Evolutionary conservation across 2,888 invertebrate genomes (phyloP), one percentile per base, ranked within the genome.

Genomic region (Philonicus albiceps): DNA sequence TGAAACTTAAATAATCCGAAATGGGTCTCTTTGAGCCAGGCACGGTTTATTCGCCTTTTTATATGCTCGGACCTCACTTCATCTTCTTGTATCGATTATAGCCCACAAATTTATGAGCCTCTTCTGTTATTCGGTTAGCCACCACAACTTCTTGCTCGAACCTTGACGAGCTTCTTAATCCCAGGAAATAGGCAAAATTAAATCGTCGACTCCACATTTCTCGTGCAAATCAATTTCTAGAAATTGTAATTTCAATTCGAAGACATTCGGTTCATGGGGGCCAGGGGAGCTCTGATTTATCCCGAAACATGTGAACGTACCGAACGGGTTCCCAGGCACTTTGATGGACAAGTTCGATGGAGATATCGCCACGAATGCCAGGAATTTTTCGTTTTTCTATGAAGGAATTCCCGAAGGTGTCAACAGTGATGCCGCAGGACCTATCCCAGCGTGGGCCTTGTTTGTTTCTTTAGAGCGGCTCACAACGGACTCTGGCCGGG

Each of bases 41-140:
- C 37, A 64, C 37, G 53, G 43, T 37, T 83, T 83, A 49, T 49
- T 34, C 19, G 31, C 34, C 72, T 43, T 83, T 64, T 83, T 83
- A 83, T 83, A 83, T 83, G 55, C n/a, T 37, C 83, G 34, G n/a
- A 37, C 40, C 34, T 72, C 22, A 64, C 31, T 27, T 80, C 49
- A 40, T 72, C 37, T 83, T 83, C 64, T 83, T 72, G 31, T 72
- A 64, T 83, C 64, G 83, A 83, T 83, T 83, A 72, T 43, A 43
- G 27, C 73, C 43, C 37, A 85, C 73, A 74, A 85, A 85, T 73
- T 85, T 85, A 43, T 74, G 83, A 49, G 37, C 37, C 19, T 64
- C 55, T 34, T 83, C 72, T 83, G 83, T 83, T 83, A 83, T 83
- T 83, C 64, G 34, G 13, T 2, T 27, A 27, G 7, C 22, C 64